Percentiles rank a stretch among this genome's conserved stretches.
phyloP scores from a whole-genome alignment of 2,888 invertebrate species.

The Lottia gigantea region DNA sequence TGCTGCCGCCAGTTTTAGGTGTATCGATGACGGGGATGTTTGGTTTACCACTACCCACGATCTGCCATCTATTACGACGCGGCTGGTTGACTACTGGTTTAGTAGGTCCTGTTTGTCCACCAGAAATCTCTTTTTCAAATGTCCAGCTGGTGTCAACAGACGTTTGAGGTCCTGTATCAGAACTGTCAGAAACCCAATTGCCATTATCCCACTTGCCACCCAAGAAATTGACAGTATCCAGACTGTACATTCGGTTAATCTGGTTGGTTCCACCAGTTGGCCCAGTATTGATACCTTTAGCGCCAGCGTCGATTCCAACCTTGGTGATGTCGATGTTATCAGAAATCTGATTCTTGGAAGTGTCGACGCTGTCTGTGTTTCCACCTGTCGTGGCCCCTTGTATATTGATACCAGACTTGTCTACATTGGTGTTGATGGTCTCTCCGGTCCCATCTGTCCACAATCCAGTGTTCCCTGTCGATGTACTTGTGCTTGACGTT shows the following conservation, averaged over 20 bases:
- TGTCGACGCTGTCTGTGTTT: not conserved
- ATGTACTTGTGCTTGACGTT: conserved; percentile 14
- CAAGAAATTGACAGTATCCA: not conserved
- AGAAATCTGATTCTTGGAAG: not conserved
- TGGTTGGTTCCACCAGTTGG: not conserved
- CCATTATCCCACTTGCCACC: conserved; percentile 1
- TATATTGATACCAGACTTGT: not conserved
- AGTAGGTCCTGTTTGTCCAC: not conserved
- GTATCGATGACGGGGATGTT: too few species aligned
- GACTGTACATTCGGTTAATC: not conserved
- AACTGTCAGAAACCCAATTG: not conserved
- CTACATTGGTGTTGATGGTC: not conserved
- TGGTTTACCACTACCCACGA: not conserved
- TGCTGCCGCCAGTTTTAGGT: not conserved
- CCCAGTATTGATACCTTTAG: not conserved
- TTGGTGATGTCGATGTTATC: not conserved
- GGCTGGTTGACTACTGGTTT: not conserved
- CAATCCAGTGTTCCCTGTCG: conserved; percentile 15
- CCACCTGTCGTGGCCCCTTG: not conserved
- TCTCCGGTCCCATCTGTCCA: conserved; percentile 18
- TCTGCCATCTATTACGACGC: not conserved
- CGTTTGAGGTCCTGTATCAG: not conserved
- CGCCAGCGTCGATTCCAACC: not conserved
- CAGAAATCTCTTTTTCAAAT: not conserved
- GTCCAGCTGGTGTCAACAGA: not conserved